A percentile compares a stretch with the other conserved stretches of the same genome.
These are phyloP conservation scores for Pachyramphus minor DNA, from an alignment of 2,113 vertebrate species.

Conservation along the genomic window DNA sequence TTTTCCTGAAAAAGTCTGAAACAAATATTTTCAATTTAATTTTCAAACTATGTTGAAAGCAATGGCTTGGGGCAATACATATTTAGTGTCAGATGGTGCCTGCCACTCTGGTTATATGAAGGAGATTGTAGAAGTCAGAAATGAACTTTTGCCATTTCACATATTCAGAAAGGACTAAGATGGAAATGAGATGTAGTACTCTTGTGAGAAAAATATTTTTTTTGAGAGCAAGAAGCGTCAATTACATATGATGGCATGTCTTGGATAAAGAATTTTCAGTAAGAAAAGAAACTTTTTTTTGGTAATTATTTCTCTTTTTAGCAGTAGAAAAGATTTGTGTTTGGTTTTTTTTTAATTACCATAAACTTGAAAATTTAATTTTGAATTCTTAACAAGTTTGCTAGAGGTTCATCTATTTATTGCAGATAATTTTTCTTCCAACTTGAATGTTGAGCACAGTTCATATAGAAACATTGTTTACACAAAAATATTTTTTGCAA, in stretches of 20 bases:
- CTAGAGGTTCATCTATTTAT: neutral
- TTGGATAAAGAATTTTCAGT: neutral
- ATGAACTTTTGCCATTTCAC: neutral
- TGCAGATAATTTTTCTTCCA: neutral
- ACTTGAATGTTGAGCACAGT: neutral
- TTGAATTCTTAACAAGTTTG: neutral
- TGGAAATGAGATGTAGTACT: neutral
- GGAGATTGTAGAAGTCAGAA: neutral
- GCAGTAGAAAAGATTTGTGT: neutral
- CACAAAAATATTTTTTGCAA: neutral
- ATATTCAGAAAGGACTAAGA: neutral
- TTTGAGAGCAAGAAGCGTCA: neutral
- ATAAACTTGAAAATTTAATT: neutral
- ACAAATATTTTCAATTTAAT: neutral
- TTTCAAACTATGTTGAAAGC: neutral
- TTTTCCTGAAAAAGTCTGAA: neutral
- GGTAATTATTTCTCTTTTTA: neutral
- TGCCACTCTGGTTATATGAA: neutral
- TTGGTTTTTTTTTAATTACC: neutral
- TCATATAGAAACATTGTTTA: neutral
- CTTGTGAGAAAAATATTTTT: neutral
- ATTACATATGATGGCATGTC: fast-evolving
- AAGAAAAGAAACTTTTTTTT: neutral
- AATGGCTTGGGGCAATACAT: neutral
- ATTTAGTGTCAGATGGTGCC: neutral